Evolutionary conservation across 1,140 invertebrate species (phyloP).

Genomic region (Galleria mellonella): DNA sequence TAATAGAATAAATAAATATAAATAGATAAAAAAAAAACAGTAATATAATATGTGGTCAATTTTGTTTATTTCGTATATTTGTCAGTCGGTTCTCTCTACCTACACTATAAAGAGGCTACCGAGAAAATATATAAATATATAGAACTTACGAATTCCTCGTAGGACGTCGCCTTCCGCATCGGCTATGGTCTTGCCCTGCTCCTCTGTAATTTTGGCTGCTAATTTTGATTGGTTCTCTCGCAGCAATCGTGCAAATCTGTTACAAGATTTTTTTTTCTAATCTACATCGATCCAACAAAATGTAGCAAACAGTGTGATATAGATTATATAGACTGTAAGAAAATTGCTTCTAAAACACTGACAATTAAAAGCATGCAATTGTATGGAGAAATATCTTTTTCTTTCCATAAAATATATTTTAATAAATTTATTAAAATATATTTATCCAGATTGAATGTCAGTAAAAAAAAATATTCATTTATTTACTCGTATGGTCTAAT

Average conservation of each 20-base stretch:
- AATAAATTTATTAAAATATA: too few relatives aligned
- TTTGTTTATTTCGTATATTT: too few relatives aligned
- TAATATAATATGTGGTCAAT: too few relatives aligned
- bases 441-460: too few relatives aligned
- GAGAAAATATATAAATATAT: too few relatives aligned
- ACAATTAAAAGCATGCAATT: not conserved
- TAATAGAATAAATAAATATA: too few relatives aligned
- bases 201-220: slow-evolving; percentile 93
- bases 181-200: slow-evolving; percentile 97
- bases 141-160: slow-evolving; percentile 89
- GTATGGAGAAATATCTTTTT: not conserved
- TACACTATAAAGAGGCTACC: too few relatives aligned
- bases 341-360: not conserved
- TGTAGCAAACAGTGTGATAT: too few relatives aligned
- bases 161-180: slow-evolving; percentile 99
- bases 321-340: not conserved
- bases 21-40: too few relatives aligned
- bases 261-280: not conserved
- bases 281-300: too few relatives aligned
- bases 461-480: too few relatives aligned
- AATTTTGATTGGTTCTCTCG: slow-evolving; percentile 86
- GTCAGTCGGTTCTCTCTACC: too few relatives aligned
- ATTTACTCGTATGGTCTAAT: not conserved
- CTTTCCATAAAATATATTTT: not conserved
- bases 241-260: slow-evolving; percentile 76